Evolutionary conservation across 2,113 vertebrate species (phyloP).

Genomic region (Semicossyphus pulcher): DNA sequence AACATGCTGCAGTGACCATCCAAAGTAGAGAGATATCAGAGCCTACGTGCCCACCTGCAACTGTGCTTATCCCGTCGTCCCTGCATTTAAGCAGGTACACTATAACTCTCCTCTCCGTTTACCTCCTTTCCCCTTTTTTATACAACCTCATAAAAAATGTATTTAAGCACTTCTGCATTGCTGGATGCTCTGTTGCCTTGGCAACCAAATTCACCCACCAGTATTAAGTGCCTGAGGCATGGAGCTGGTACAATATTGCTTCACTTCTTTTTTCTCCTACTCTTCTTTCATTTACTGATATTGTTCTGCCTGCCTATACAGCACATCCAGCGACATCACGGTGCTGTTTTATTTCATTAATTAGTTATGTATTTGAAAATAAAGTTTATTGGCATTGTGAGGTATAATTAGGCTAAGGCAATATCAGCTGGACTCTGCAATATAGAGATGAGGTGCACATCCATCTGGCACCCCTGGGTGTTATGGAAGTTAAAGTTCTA

Average conservation of each 20-base stretch:
- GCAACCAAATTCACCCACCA: constrained; percentile 83
- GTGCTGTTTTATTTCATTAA: constrained; percentile 36
- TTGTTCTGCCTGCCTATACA: constrained; percentile 50
- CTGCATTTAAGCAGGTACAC: constrained; percentile 64
- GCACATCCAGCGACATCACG: constrained; percentile 35
- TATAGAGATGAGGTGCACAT: constrained; percentile 1
- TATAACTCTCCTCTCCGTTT: constrained; percentile 50
- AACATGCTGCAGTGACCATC: neutral
- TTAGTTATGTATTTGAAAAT: constrained; percentile 40
- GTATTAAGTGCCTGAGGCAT: constrained; percentile 75
- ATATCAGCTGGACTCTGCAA: constrained; percentile 26
- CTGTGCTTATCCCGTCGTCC: neutral
- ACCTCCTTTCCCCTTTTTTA: constrained; percentile 69
- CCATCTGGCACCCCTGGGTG: neutral
- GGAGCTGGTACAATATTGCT: constrained; percentile 73
- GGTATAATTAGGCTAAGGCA: neutral
- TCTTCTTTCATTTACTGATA: constrained; percentile 66
- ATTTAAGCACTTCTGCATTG: constrained; percentile 77
- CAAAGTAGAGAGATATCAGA: neutral
- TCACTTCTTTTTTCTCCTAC: constrained; percentile 67
- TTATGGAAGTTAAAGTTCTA: constrained; percentile 6
- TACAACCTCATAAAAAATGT: constrained; percentile 84
- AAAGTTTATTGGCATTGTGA: constrained; percentile 27
- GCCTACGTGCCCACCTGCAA: constrained; percentile 12
- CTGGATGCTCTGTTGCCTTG: constrained; percentile 84